Conservation (phyloP, 2,113 vertebrate genomes). For the Procavia capensis region DNA sequence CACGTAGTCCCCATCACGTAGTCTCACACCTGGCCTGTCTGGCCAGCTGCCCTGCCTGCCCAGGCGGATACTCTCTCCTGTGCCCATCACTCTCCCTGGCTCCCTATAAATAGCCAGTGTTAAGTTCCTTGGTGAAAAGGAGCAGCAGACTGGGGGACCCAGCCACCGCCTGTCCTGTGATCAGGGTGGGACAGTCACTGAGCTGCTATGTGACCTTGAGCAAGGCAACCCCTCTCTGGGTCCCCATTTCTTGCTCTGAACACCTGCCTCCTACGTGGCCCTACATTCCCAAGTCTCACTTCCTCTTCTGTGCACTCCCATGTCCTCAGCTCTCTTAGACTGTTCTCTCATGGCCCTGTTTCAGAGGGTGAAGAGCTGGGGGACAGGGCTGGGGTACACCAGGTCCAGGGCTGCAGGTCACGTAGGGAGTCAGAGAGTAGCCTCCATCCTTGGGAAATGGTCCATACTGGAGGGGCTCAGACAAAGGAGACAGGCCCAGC, state of each 20-base stretch:
- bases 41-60: neutral
- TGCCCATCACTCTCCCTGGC: neutral
- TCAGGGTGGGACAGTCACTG: neutral
- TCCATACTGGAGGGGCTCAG: neutral
- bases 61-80: neutral
- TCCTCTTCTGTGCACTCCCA: accelerated
- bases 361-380: accelerated
- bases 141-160: neutral
- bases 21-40: too few species aligned
- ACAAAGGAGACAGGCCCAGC: accelerated
- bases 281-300: neutral
- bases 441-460: accelerated
- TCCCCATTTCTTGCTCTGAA: neutral
- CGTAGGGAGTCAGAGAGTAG: accelerated
- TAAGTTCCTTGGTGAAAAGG: neutral
- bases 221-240: neutral
- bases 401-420: neutral
- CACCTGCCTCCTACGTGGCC: neutral
- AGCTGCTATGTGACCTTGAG: neutral
- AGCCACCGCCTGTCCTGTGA: neutral
- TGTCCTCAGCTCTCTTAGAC: accelerated
- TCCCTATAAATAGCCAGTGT: neutral
- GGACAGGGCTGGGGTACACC: neutral
- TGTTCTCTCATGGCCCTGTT: too few species aligned
- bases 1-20: too few species aligned